Evolutionary conservation across 2,888 invertebrate species (phyloP).

Genomic region (Stenotaenia linearis): DNA sequence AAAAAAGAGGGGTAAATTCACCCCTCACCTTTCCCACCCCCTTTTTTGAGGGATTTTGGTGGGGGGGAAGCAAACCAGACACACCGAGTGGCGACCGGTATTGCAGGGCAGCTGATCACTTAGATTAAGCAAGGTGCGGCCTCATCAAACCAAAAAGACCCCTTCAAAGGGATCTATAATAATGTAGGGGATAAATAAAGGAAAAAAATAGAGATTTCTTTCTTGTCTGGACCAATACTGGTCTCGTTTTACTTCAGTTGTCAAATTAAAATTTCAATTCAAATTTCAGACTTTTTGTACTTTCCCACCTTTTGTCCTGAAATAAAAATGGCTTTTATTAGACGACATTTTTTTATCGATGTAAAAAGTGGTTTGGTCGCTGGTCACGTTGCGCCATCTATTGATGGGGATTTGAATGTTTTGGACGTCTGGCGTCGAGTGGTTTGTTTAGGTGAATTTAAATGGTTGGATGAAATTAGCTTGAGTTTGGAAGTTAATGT

Average conservation of each 20-base stretch:
- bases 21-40: background rate
- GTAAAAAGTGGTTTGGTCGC: too few relatives aligned
- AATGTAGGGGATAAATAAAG: constrained; percentile 2
- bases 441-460: too few relatives aligned
- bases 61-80: background rate
- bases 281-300: background rate
- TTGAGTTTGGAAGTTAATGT: too few relatives aligned
- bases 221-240: background rate
- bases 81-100: constrained; percentile 1
- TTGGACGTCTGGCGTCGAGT: too few relatives aligned
- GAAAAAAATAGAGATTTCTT: background rate
- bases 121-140: constrained; percentile 23
- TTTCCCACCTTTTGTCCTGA: background rate
- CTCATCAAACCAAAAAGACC: constrained; percentile 12
- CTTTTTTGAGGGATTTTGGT: background rate
- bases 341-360: background rate
- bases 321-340: background rate
- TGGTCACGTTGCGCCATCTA: too few relatives aligned
- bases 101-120: constrained; percentile 9
- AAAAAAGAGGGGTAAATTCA: background rate
- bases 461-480: too few relatives aligned
- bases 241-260: background rate
- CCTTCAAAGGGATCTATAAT: background rate
- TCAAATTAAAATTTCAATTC: background rate
- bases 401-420: background rate